A percentile compares a stretch with the other conserved stretches of the same genome.
Conservation (phyloP, 2,113 vertebrate species). For the Gulo gulo region DNA sequence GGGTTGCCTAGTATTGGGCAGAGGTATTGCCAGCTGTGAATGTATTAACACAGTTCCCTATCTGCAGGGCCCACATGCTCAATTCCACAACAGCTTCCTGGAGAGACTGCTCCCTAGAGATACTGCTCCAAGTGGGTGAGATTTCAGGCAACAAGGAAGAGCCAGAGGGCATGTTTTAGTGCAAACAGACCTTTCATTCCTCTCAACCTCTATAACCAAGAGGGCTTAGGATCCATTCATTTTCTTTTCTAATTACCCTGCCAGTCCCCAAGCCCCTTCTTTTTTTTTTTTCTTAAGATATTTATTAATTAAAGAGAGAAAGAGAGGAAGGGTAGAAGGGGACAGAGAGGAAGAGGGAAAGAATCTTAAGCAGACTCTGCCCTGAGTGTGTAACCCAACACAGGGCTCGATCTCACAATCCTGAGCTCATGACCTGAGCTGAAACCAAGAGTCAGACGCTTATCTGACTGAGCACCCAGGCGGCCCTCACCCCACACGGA, state of each 20-base stretch:
- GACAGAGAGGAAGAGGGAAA: not conserved
- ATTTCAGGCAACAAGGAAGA: not conserved
- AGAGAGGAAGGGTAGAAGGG: not conserved
- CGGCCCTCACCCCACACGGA: rapidly evolving
- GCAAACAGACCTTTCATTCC: not conserved
- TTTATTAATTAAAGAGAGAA: not conserved
- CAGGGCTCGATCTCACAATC: not conserved
- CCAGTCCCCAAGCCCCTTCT: not conserved
- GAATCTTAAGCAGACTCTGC: not conserved
- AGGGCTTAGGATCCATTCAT: too few relatives aligned
- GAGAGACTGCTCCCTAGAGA: not conserved
- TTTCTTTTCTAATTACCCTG: not conserved
- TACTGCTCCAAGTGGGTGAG: not conserved
- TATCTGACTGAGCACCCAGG: not conserved
- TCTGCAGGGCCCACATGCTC: not conserved
- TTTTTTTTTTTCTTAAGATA: not conserved
- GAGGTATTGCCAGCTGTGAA: not conserved
- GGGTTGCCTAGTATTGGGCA: not conserved
- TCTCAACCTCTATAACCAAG: not conserved
- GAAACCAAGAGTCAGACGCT: not conserved
- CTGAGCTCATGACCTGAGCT: not conserved
- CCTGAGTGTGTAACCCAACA: not conserved
- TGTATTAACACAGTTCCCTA: not conserved
- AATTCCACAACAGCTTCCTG: not conserved
- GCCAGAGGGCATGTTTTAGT: not conserved